Evolutionary conservation across 2,888 invertebrate genomes (phyloP), one percentile per base, ranked within the genome.

Genomic region (Willowsia nigromaculata): DNA sequence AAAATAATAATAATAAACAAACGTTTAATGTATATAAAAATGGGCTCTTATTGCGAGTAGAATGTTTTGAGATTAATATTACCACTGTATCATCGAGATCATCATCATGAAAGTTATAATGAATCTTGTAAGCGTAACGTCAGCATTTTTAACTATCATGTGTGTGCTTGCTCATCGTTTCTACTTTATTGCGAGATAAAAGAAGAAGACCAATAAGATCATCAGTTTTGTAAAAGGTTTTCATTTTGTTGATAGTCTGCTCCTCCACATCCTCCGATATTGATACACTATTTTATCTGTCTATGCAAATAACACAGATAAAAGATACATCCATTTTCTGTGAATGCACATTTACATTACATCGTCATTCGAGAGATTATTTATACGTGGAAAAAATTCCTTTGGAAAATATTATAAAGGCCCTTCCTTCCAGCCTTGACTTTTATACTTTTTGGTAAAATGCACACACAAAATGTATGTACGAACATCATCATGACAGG

Each of bases 291-390:
- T 71, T 47, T 76, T 76, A 76, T 76, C 76, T 50, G 27, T 76
- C 50, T 50, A 74, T 50, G 76, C 76, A 76, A 76, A 76, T 53
- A 76, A 76, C 50, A 47, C 30, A 76, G 76, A 76, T 76, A 76
- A 76, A n/a, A 76, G 50, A 47, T n/a, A 33, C 4, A 65, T 50
- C 15, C 9, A 22, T 76, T 76, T 76, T 27, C 37, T 76, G 76
- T 33, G 25, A 15, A 47, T 76, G 47, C 30, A 76, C 37, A 50
- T 27, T 5, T 18, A 76, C 37, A 50, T 27, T 5, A 76, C 33
- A 47, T 76, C 53, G 30, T 76, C 76, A 33, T 76, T 33, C 50
- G 53, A 47, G 50, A 50, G 53, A 50, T 47, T 53, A 53, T n/a
- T 11, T 76, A 30, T 50, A 27, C 22, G 50, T 76, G 47, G 15